Evolutionary conservation across 2,888 invertebrate genomes (phyloP).

Genomic region (Plagiodera versicolora): DNA sequence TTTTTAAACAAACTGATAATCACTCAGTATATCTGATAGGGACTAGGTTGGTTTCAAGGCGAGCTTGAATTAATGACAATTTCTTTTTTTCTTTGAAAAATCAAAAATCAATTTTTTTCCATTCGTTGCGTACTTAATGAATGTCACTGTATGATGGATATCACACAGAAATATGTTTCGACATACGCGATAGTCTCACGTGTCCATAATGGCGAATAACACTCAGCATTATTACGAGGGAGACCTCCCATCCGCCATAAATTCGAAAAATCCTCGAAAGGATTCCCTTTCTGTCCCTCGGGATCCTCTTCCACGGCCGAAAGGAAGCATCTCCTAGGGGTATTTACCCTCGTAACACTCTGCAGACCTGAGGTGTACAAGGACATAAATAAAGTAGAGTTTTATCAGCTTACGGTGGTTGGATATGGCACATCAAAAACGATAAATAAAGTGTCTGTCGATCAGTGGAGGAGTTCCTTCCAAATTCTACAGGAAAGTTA

Average conservation of each 20-base stretch:
- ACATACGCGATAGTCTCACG: background rate
- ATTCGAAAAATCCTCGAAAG: slow-evolving; percentile 39
- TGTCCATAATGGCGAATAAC: slow-evolving; percentile 40
- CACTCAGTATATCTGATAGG: too few species aligned
- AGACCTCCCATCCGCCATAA: slow-evolving; percentile 35
- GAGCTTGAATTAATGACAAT: too few species aligned
- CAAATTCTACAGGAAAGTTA: too few species aligned
- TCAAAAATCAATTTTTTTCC: too few species aligned
- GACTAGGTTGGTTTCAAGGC: too few species aligned
- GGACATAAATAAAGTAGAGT: slow-evolving; percentile 37
- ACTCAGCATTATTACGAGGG: slow-evolving; percentile 39
- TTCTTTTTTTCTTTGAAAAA: too few species aligned
- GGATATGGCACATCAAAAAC: slow-evolving; percentile 8
- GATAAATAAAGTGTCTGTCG: slow-evolving; percentile 6
- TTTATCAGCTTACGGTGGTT: slow-evolving; percentile 34
- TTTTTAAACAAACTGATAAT: too few species aligned
- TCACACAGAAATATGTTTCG: too few species aligned
- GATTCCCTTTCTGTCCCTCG: slow-evolving; percentile 25
- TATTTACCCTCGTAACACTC: slow-evolving; percentile 34
- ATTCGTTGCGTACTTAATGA: too few species aligned
- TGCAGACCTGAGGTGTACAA: slow-evolving; percentile 29
- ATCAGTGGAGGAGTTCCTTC: background rate
- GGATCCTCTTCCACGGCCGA: slow-evolving; percentile 9
- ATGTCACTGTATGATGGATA: too few species aligned
- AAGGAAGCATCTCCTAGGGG: slow-evolving; percentile 33